These are phyloP conservation scores for Trichogramma evanescens DNA, from an alignment of 2,888 invertebrate genomes.

Conservation along the genomic window DNA sequence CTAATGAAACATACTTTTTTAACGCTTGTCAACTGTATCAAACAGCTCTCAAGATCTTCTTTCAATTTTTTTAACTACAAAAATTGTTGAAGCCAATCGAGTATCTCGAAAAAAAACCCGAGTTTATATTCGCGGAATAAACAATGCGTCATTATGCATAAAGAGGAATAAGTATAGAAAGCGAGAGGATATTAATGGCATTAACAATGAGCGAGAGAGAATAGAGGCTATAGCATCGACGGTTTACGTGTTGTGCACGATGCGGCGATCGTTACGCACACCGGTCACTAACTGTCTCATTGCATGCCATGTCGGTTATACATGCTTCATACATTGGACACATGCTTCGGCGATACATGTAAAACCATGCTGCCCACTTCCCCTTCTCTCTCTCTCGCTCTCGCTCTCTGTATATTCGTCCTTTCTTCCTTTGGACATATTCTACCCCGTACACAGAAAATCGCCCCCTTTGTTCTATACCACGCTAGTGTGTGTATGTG, in stretches of 20 bases:
- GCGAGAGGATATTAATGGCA: not conserved
- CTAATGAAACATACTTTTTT: no score
- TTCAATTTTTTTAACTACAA: no score
- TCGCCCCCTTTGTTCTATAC: no score
- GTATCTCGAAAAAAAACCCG: not conserved
- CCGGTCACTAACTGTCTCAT: constrained; percentile 41
- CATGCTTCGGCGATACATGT: not conserved
- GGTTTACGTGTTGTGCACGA: no score
- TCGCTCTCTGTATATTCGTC: not conserved
- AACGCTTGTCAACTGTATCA: no score
- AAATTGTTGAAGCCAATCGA: not conserved
- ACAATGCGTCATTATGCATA: not conserved
- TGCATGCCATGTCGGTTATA: constrained; percentile 23
- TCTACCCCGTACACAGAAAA: no score
- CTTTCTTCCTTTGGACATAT: no score
- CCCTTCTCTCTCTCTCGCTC: constrained; percentile 8
- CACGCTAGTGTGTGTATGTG: no score
- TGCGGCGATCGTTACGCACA: constrained; percentile 41
- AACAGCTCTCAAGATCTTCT: no score
- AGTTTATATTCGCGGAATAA: not conserved
- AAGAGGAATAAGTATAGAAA: not conserved
- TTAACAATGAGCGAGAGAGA: constrained; percentile 17
- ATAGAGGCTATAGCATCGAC: constrained; percentile 9
- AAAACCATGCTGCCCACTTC: constrained; percentile 26
- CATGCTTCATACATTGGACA: no score